phyloP scores from a whole-genome alignment of 2,888 invertebrate species.

The Lysandra bellargus region DNA sequence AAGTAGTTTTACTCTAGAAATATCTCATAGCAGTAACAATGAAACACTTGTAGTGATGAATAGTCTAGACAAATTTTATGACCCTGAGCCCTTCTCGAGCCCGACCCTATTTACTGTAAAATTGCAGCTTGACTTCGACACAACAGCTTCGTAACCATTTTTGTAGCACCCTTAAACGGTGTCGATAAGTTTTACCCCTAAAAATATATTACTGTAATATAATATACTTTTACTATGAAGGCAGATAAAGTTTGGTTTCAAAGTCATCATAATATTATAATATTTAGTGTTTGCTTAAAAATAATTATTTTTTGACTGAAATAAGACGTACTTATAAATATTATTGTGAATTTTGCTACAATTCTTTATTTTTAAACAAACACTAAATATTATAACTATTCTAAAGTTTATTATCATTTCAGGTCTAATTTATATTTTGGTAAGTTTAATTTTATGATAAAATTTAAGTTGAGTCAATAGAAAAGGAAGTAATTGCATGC shows the following conservation, averaged over 20 bases:
- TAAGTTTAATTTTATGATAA: no score
- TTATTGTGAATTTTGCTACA: no score
- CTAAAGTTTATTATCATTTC: no score
- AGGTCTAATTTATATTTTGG: no score
- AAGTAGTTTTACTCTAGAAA: not conserved
- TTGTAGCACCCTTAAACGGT: not conserved
- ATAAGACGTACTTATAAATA: no score
- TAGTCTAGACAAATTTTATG: not conserved
- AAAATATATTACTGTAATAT: not conserved
- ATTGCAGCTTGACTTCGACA: conserved; percentile 1
- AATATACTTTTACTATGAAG: not conserved
- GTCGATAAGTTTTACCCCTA: not conserved
- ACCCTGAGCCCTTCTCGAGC: conserved; percentile 4
- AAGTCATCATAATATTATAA: not conserved
- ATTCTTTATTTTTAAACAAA: no score
- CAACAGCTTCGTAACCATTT: not conserved
- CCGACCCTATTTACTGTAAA: conserved; percentile 23
- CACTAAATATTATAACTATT: no score
- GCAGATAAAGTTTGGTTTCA: not conserved
- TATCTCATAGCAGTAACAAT: not conserved
- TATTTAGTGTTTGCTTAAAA: no score
- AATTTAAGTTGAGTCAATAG: no score
- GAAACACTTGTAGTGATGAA: not conserved
- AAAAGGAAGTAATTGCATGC: no score
- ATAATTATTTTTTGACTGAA: no score